Evolutionary conservation across 2,797 vertebrate species (phyloP).

Genomic region (Characodon lateralis): DNA sequence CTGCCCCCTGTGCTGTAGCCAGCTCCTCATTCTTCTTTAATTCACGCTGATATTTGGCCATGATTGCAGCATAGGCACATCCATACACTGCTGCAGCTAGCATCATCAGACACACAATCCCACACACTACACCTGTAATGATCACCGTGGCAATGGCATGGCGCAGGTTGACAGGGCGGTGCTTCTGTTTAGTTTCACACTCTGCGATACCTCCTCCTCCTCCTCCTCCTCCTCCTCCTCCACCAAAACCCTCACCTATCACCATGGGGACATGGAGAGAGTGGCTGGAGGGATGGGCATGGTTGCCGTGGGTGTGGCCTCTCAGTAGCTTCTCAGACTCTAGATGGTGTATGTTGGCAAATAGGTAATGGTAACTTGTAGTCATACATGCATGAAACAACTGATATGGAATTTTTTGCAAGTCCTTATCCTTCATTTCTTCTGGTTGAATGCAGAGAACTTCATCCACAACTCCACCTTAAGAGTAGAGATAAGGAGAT

Average conservation of each 20-base stretch:
- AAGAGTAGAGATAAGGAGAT: slow-evolving; percentile 21
- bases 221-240: slow-evolving; percentile 53
- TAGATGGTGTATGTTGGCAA: slow-evolving; percentile 81
- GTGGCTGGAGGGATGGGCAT: slow-evolving; percentile 73
- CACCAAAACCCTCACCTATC: slow-evolving; percentile 69
- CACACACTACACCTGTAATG: slow-evolving; percentile 94
- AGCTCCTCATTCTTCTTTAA: slow-evolving; percentile 82
- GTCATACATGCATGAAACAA: slow-evolving; percentile 89
- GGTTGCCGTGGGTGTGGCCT: slow-evolving; percentile 74
- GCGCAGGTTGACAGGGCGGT: slow-evolving; percentile 86
- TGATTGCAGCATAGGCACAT: slow-evolving; percentile 92
- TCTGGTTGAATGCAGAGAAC: slow-evolving; percentile 87
- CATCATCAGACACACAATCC: slow-evolving; percentile 96
- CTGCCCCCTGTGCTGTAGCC: slow-evolving; percentile 62
- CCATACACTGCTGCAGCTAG: slow-evolving; percentile 92
- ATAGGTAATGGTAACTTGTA: slow-evolving; percentile 78
- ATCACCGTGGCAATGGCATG: slow-evolving; percentile 94
- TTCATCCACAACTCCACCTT: slow-evolving; percentile 90
- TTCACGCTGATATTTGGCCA: slow-evolving; percentile 87
- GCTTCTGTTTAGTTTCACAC: slow-evolving; percentile 87
- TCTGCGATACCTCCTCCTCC: slow-evolving; percentile 61
- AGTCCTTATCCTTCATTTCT: slow-evolving; percentile 85
- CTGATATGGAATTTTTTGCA: slow-evolving; percentile 92
- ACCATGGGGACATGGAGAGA: slow-evolving; percentile 68
- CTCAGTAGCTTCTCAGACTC: slow-evolving; percentile 70